Evolutionary conservation across 2,888 invertebrate species (phyloP).

Genomic region (Diaperis boleti): DNA sequence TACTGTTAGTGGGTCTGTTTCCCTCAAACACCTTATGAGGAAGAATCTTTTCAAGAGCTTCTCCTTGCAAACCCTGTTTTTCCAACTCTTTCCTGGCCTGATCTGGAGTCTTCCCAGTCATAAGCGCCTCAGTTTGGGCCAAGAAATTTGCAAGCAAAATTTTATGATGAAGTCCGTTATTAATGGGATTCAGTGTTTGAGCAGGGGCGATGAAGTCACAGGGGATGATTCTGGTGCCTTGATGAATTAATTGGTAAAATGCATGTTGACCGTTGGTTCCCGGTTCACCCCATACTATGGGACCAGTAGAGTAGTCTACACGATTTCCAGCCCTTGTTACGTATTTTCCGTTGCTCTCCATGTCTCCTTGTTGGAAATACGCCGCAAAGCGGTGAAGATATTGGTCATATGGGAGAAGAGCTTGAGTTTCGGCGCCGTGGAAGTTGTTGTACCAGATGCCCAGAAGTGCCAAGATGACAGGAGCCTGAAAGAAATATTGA

Average conservation of each 20-base stretch:
- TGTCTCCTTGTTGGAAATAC: slow-evolving; percentile 99
- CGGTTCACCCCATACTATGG: slow-evolving; percentile 97
- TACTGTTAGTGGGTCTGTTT: slow-evolving; percentile 97
- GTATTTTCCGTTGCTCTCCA: slow-evolving; percentile 99
- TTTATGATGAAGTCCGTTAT: slow-evolving; percentile 88
- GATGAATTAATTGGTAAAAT: slow-evolving; percentile 99
- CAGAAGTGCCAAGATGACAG: slow-evolving; percentile 91
- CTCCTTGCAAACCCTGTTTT: slow-evolving; percentile 80
- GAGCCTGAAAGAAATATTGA: slow-evolving; percentile 74
- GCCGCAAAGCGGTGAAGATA: slow-evolving; percentile 98
- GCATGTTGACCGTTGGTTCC: slow-evolving; percentile 99
- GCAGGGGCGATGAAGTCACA: slow-evolving; percentile 97
- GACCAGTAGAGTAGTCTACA: slow-evolving; percentile 77
- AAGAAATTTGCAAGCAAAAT: slow-evolving; percentile 96
- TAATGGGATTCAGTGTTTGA: slow-evolving; percentile 89
- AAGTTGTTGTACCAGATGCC: slow-evolving; percentile 97
- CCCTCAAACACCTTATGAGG: slow-evolving; percentile 98
- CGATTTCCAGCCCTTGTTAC: slow-evolving; percentile 78
- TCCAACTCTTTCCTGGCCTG: slow-evolving; percentile 84
- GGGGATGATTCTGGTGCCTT: slow-evolving; percentile 88
- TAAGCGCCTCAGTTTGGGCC: slow-evolving; percentile 98
- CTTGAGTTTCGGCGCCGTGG: slow-evolving; percentile 95
- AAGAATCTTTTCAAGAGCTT: slow-evolving; percentile 81
- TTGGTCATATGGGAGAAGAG: slow-evolving; percentile 97
- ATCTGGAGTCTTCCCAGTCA: slow-evolving; percentile 72